phyloP scores from a whole-genome alignment of 30 jellyfish, hydroid and myxozoan species.

The Hydra vulgaris region DNA sequence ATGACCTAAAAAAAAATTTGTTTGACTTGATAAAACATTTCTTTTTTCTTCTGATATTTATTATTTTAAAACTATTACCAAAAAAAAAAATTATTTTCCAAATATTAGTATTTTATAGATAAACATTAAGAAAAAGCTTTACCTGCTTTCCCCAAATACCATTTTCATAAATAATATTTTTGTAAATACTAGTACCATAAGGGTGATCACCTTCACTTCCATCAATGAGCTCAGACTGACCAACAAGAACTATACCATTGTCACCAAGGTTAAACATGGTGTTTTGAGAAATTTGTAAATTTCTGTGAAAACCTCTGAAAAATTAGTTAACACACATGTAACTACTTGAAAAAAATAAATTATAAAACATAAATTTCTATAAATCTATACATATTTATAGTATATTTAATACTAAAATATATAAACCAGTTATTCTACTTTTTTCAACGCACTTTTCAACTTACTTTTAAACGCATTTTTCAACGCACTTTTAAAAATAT shows the following conservation, averaged over 20 bases:
- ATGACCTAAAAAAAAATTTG: too few species aligned
- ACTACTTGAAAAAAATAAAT: background rate
- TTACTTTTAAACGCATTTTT: too few species aligned
- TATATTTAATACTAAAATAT: too few species aligned
- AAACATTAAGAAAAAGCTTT: background rate
- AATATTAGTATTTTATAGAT: too few species aligned
- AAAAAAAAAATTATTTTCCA: too few species aligned
- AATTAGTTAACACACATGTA: background rate
- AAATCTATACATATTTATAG: background rate
- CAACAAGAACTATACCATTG: slow-evolving; percentile 94
- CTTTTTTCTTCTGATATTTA: too few species aligned
- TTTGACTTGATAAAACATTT: too few species aligned
- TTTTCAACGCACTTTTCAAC: too few species aligned
- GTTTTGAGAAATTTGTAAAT: slow-evolving; percentile 58
- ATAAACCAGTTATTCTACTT: background rate
- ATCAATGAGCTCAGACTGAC: slow-evolving; percentile 41
- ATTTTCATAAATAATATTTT: slow-evolving; percentile 58
- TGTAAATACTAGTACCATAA: slow-evolving; percentile 43
- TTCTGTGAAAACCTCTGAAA: slow-evolving; percentile 57
- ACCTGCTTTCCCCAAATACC: slow-evolving; percentile 99
- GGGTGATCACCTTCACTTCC: slow-evolving; percentile 90
- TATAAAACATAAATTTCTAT: background rate
- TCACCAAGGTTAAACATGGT: slow-evolving; percentile 69
- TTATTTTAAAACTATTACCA: too few species aligned
- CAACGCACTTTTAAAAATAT: too few species aligned